Conservation (phyloP, 2,113 vertebrate species). For the Lepidothrix coronata region DNA sequence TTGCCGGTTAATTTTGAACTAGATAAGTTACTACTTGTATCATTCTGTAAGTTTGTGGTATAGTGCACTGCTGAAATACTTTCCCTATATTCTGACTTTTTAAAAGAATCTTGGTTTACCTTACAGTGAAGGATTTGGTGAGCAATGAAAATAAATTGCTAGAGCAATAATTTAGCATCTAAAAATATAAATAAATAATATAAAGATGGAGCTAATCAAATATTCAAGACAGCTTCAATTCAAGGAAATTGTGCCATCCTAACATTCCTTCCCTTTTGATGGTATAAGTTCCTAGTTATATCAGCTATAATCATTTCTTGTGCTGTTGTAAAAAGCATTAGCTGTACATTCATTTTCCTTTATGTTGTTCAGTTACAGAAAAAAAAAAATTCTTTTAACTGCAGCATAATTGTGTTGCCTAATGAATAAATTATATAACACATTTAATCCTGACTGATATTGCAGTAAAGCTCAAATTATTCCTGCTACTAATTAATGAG, state of each 20-base stretch:
- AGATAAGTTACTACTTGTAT: background rate
- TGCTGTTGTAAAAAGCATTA: background rate
- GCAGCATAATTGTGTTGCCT: slow-evolving; percentile 30
- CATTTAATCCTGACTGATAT: slow-evolving; percentile 58
- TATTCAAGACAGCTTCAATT: background rate
- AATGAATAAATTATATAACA: slow-evolving; percentile 63
- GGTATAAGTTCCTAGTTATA: background rate
- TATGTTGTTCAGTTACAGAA: background rate
- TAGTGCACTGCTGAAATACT: background rate
- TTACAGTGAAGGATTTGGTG: background rate
- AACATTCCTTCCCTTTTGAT: background rate
- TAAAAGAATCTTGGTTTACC: background rate
- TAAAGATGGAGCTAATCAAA: background rate
- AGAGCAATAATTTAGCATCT: background rate
- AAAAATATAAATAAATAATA: background rate
- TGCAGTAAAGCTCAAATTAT: slow-evolving; percentile 58
- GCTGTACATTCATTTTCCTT: background rate
- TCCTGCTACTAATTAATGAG: slow-evolving; percentile 61
- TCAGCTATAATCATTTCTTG: background rate
- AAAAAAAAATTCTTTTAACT: background rate
- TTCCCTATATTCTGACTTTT: background rate
- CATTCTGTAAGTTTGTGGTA: background rate
- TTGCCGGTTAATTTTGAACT: background rate
- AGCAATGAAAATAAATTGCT: background rate
- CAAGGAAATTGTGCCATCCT: background rate